Percentiles rank a stretch among this genome's conserved stretches.
Evolutionary conservation across 1,140 invertebrate species (phyloP).

Genomic region (Teleogryllus occipitalis): DNA sequence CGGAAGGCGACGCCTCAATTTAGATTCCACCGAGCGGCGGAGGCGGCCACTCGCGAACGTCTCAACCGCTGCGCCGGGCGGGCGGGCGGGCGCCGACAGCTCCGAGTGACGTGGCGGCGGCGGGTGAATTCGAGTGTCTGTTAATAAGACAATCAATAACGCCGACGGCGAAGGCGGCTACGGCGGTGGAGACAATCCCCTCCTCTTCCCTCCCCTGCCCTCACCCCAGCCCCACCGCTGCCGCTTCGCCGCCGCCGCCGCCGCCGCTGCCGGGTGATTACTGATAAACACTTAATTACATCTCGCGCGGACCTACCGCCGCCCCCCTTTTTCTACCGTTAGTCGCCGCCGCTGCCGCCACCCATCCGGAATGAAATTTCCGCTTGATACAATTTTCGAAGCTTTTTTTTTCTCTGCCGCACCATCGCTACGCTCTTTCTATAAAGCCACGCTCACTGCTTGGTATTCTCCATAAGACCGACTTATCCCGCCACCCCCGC

Average conservation of each 20-base stretch:
- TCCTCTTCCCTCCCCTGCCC: neutral
- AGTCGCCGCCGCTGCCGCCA: neutral
- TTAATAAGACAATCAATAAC: constrained; percentile 6
- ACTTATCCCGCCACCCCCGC: neutral
- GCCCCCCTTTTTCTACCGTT: neutral
- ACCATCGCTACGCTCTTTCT: neutral
- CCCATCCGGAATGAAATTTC: neutral
- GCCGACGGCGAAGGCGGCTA: neutral
- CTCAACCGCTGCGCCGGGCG: neutral
- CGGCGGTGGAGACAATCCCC: neutral
- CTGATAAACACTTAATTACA: constrained; percentile 1
- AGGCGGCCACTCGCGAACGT: neutral
- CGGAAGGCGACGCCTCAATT: neutral
- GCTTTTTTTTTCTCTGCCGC: neutral
- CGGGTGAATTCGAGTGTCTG: neutral
- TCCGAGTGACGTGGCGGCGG: neutral
- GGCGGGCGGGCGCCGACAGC: neutral
- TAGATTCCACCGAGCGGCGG: neutral
- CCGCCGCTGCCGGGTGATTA: neutral
- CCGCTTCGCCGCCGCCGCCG: too few relatives aligned
- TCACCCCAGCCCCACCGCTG: too few relatives aligned
- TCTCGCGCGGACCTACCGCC: neutral
- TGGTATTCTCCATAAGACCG: neutral
- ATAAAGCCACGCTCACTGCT: neutral
- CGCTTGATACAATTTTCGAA: neutral